Evolutionary conservation across 2,113 vertebrate species (phyloP), one percentile per base, ranked within the genome.

Genomic region (Anoplopoma fimbria): DNA sequence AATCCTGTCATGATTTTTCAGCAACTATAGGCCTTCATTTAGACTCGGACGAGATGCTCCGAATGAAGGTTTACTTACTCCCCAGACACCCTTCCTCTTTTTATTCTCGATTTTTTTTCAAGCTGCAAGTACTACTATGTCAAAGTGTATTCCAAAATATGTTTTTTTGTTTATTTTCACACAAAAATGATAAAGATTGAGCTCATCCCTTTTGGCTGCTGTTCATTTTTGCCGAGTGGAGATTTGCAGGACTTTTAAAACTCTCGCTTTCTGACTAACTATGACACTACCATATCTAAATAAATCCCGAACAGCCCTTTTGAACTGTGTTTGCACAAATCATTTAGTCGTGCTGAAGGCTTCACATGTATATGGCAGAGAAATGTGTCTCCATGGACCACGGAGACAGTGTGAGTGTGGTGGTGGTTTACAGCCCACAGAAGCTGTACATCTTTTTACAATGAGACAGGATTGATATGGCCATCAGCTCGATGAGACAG

Each of bases 401-500:
- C 34, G 40, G 70, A 75, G 38, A 77, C 27, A 27, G 57, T 65
- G 53, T 49, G 73, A 74, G 68, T 79, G 84, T 9, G 38, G 70
- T 87, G 0, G 34, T 69, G 70, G 71, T 74, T 81, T 82, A 88
- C 71, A 21, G 45, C 75, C 62, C 74, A 72, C 69, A 80, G 69
- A 77, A 47, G 71, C 77, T 55, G 74, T 67, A 42, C 67, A 82
- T 92, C 84, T 86, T 79, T 82, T 81, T 62, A 83, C 83, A 84
- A 79, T 71, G 67, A 88, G 75, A 81, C 69, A 63, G 49, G 73
- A 87, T 38, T 88, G 73, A 93, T 87, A 58, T 79, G 80, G 84
- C 49, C 75, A 87, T 92, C 62, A 67, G 70, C 49, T 31, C 31
- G 1, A 75, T 61, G 57, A 89, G 84, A 88, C 84, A 68, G 57